Evolutionary conservation across 1,140 invertebrate genomes (phyloP), one percentile per base, ranked within the genome.

Genomic region (Macrocentrus cingulum): DNA sequence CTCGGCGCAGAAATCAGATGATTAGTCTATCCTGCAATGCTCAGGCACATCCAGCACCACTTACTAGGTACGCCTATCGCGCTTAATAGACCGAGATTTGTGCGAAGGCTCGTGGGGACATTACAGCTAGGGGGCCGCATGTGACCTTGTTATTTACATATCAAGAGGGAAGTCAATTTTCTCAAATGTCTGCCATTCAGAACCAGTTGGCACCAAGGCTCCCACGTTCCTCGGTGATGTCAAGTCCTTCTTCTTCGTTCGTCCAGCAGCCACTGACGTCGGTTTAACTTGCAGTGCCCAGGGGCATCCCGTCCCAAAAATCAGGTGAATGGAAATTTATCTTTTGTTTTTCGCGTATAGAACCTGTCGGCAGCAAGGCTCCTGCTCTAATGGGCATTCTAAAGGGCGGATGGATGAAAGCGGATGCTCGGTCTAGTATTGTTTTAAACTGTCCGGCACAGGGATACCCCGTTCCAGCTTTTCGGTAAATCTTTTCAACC

Each of bases 31-130:
- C 85, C 60, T 91, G 89, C 72, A 84, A 84, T 49, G 88, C 88
- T 6, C 87, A 89, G 78, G 86, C 84, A 51, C 88, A 85, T 75
- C 88, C 88, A 53, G 81, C 84, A 61, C 87, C 88, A 59, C 70
- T 80, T 45, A 86, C 86, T 83, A 88, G 87, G 88, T 89, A 85
- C 64, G 70, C 68, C 63, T 56, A 63, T 41, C 9, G 4, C 9
- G 25, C 4, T 9, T 29, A 29, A 29, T 29, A 29, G 25, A 9
- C 25, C 25, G 25, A 4, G 25, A 29, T 79, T 39, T 20, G 46
- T 11, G 19, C 45, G 69, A 9, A 13, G 11, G 36, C 34, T 52
- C 13, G 22, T 57, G 36, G 34, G 23, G 8, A 56, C 46, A 34
- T n/a, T n/a, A 32, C 8, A 51, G 49, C 2, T 20, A 45, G 53